Percentiles rank a stretch among this genome's conserved stretches.
phyloP scores from a whole-genome alignment of 2,888 invertebrate species.

The Caenorhabditis virilis region DNA sequence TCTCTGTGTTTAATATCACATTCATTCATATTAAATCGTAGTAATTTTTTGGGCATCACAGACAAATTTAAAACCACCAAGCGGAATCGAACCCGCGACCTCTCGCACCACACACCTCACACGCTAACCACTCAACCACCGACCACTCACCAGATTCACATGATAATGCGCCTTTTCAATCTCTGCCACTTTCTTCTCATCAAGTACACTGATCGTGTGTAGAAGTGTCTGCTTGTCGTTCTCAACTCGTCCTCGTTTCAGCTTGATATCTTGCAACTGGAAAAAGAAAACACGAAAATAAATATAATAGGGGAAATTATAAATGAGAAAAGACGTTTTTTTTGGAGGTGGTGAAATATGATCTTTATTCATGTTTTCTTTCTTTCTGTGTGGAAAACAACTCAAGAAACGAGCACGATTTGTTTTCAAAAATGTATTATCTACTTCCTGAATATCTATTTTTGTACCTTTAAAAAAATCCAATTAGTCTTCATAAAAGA shows the following conservation, averaged over 20 bases:
- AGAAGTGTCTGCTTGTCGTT: slow-evolving; percentile 79
- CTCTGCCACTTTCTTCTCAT: slow-evolving; percentile 86
- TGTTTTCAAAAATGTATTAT: no score
- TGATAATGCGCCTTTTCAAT: slow-evolving; percentile 81
- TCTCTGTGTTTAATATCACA: slow-evolving; percentile 30
- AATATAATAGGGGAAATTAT: no score
- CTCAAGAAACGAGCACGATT: no score
- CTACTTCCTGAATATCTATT: no score
- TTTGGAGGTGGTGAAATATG: background rate
- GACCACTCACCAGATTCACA: slow-evolving; percentile 76
- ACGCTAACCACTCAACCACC: slow-evolving; percentile 14
- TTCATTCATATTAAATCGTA: slow-evolving; percentile 46
- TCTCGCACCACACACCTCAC: slow-evolving; percentile 1
- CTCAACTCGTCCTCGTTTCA: slow-evolving; percentile 78
- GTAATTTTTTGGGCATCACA: slow-evolving; percentile 27
- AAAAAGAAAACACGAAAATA: no score
- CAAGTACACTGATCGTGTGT: slow-evolving; percentile 83
- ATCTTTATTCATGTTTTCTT: background rate
- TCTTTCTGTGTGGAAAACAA: background rate
- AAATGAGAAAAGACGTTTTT: no score
- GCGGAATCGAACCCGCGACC: slow-evolving; percentile 16
- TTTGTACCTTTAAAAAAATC: no score
- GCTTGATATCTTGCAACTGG: slow-evolving; percentile 77
- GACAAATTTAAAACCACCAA: slow-evolving; percentile 10
- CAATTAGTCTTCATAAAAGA: no score